Evolutionary conservation across 2,113 vertebrate genomes (phyloP).

Genomic region (Erinaceus europaeus): DNA sequence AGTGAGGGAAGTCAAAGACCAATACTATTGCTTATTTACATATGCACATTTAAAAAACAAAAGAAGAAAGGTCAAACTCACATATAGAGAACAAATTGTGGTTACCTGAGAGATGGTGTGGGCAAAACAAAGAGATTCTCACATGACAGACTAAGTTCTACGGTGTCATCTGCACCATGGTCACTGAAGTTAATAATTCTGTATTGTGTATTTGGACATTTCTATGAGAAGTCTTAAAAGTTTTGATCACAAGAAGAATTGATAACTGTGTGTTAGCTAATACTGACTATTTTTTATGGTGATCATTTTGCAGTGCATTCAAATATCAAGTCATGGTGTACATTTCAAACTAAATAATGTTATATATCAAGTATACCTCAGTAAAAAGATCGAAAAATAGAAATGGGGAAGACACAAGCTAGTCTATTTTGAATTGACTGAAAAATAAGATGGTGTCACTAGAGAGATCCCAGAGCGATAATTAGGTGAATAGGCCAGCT

Average conservation of each 20-base stretch:
- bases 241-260: background rate
- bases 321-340: background rate
- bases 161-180: background rate
- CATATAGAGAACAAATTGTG: background rate
- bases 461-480: no score
- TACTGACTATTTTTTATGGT: background rate
- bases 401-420: background rate
- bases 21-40: no score
- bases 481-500: no score
- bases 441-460: no score
- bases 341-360: background rate
- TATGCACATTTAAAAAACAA: no score
- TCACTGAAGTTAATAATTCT: background rate
- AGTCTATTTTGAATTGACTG: no score
- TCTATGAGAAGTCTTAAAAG: background rate
- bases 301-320: background rate
- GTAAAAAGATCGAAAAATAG: background rate
- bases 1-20: background rate
- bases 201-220: background rate
- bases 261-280: background rate
- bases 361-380: background rate
- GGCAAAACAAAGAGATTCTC: background rate
- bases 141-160: background rate
- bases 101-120: background rate
- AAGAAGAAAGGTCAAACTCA: background rate